Evolutionary conservation across 2,797 vertebrate species (phyloP), one percentile per base, ranked within the genome.

Genomic region (Melanogrammus aeglefinus): DNA sequence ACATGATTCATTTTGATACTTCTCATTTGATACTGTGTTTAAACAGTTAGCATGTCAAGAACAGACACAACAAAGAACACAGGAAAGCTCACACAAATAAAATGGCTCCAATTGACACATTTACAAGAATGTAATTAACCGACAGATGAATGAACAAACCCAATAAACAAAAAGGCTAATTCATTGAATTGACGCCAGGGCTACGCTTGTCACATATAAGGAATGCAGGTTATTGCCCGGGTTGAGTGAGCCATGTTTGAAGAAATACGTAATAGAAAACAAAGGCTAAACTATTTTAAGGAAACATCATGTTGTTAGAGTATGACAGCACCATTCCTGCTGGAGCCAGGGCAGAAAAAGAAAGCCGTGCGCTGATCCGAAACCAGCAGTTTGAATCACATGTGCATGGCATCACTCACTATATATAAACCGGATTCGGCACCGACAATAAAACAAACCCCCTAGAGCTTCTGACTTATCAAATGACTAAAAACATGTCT

Each of bases 341-440:
- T 75, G 31, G 75, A 87, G 87, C 79, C 83, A 76, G 75, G 36
- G 72, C 78, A 80, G 80, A 85, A 89, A 89, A 85, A 81, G 77
- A 74, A 72, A 72, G 70, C 75, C 73, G 47, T 3, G 66, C 73
- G 71, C 80, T 75, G 77, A 77, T 84, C 77, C 76, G 74, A 82
- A 83, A 81, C 76, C 1, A n/a, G 74, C 75, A 78, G 81, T 79
- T 82, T 83, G 75, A 84, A 88, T 91, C 82, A 82, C 82, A 86
- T 83, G 86, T 69, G 82, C 18, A 90, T 83, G 82, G 38, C 82
- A 87, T 92, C 88, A 90, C 76, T 63, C 57, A 78, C 90, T 90
- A 90, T 82, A 88, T 92, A 90, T 92, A 91, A 90, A 89, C 21
- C 75, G 18, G 75, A 81, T 81, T 82, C 77, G 79, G 79, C 75